A percentile compares a stretch with the other conserved stretches of the same genome.
These are phyloP conservation scores for Hirtodrosophila duncani DNA, from an alignment of 2,888 invertebrate species.

Conservation along the genomic window DNA sequence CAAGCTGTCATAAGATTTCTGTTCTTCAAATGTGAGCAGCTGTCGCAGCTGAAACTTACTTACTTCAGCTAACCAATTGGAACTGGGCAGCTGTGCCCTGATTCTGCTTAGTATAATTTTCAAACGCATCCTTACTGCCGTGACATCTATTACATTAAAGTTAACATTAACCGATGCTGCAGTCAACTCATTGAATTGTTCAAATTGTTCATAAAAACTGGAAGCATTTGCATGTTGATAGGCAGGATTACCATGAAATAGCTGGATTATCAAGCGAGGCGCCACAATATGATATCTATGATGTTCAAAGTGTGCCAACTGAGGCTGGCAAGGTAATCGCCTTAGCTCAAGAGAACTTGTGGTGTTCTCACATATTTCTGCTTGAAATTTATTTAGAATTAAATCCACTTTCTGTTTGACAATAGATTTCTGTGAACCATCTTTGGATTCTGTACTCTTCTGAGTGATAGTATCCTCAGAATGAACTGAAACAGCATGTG, in stretches of 20 bases:
- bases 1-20: constrained; percentile 13
- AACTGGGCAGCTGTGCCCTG: neutral
- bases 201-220: constrained; percentile 41
- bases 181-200: constrained; percentile 37
- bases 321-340: too few relatives aligned
- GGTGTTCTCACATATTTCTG: too few relatives aligned
- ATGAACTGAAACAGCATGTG: too few relatives aligned
- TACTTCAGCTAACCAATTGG: neutral
- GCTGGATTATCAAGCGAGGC: constrained; percentile 22
- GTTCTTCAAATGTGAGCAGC: constrained; percentile 22
- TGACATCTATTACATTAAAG: neutral
- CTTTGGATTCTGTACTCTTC: too few relatives aligned
- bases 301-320: constrained; percentile 18
- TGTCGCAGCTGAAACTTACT: constrained; percentile 11
- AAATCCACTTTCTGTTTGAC: too few relatives aligned
- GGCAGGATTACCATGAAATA: constrained; percentile 40
- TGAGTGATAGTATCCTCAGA: too few relatives aligned
- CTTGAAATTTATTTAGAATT: too few relatives aligned
- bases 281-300: constrained; percentile 32
- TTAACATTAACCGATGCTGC: neutral
- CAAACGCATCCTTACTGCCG: neutral
- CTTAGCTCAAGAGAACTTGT: too few relatives aligned
- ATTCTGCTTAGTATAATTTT: neutral
- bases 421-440: too few relatives aligned
- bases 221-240: constrained; percentile 18